phyloP scores from a whole-genome alignment of 53 echinoderm and acorn worm species.

The Astropecten irregularis region DNA sequence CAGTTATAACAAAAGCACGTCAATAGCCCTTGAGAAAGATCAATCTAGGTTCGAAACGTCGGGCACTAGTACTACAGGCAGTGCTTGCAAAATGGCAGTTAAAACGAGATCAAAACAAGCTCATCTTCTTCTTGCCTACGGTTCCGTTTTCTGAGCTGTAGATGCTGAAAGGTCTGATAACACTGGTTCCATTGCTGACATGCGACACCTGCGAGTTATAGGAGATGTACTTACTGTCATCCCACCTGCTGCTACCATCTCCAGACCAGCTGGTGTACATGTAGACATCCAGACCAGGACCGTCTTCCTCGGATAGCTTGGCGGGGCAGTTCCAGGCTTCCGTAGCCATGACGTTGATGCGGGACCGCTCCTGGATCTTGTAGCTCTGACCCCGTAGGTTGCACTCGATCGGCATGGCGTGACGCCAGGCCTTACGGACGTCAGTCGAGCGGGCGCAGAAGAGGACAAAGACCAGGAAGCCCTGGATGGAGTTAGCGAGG shows the following conservation, averaged over 20 bases:
- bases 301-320: constrained; percentile 66
- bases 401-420: constrained; percentile 66
- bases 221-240: constrained; percentile 38
- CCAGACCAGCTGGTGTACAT: constrained; percentile 63
- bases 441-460: constrained; percentile 85
- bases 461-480: constrained; percentile 78
- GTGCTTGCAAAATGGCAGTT: too few relatives aligned
- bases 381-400: constrained; percentile 83
- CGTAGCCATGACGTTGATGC: constrained; percentile 45
- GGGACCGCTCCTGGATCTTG: constrained; percentile 77
- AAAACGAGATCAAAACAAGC: constrained; percentile 7
- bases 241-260: constrained; percentile 46
- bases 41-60: too few relatives aligned
- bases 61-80: too few relatives aligned
- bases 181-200: constrained; percentile 10
- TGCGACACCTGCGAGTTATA: constrained; percentile 50
- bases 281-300: constrained; percentile 80
- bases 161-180: constrained; percentile 25
- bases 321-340: constrained; percentile 68
- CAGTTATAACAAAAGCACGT: too few relatives aligned
- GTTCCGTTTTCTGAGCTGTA: constrained; percentile 51
- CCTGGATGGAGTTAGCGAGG: constrained; percentile 85
- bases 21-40: too few relatives aligned
- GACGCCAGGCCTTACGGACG: constrained; percentile 70
- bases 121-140: constrained; percentile 11